A percentile compares a stretch with the other conserved stretches of the same genome.
These are phyloP conservation scores for Aleadryas rufinucha DNA, from an alignment of 2,113 vertebrate species.

Conservation along the genomic window DNA sequence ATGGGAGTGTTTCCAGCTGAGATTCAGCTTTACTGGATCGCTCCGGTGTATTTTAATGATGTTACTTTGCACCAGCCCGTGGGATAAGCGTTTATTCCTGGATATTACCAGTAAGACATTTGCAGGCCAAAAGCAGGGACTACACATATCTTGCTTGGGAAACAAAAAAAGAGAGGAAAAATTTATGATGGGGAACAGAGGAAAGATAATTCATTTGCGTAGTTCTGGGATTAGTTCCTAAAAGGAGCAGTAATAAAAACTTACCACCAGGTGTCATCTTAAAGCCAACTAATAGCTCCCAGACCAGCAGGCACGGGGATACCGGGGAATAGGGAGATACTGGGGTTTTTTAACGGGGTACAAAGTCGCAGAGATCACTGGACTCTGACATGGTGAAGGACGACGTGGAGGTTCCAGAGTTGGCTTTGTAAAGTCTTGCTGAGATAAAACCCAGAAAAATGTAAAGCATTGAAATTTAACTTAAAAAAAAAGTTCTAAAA, in stretches of 20 bases:
- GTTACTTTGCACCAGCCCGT: not conserved
- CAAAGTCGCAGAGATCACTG: not conserved
- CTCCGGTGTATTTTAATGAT: not conserved
- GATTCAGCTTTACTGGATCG: not conserved
- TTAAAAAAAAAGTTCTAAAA: not conserved
- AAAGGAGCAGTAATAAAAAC: not conserved
- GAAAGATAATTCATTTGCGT: not conserved
- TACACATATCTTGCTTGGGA: fast-evolving
- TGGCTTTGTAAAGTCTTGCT: not conserved
- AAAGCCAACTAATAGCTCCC: not conserved
- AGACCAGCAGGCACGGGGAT: fast-evolving
- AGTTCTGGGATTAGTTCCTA: not conserved
- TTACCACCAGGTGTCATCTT: slow-evolving; percentile 35
- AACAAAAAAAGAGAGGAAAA: not conserved
- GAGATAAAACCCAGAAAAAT: not conserved
- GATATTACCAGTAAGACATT: not conserved
- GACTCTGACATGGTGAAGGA: not conserved
- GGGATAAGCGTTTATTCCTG: not conserved
- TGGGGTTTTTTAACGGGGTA: fast-evolving
- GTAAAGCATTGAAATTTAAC: not conserved
- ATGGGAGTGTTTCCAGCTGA: not conserved
- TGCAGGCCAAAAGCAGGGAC: not conserved
- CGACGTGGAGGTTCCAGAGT: not conserved
- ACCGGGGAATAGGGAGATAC: fast-evolving
- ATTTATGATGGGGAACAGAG: not conserved